These are phyloP conservation scores for Misgurnus mizolepis DNA, from an alignment of 2,113 vertebrate genomes.

Conservation along the genomic window DNA sequence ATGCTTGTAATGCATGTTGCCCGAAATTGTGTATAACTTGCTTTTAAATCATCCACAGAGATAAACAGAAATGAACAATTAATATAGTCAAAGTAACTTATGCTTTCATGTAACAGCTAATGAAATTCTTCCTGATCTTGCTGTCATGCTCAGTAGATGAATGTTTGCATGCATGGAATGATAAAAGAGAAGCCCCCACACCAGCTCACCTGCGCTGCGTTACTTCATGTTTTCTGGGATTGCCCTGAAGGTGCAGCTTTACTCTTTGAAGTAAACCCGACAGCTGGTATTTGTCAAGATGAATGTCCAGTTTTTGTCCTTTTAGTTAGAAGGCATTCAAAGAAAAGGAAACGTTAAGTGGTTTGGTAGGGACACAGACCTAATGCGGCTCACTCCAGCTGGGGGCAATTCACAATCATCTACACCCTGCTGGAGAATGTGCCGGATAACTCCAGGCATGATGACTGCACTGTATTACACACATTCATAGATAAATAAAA, in stretches of 20 bases:
- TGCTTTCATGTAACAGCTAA: constrained; percentile 29
- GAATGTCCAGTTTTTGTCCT: constrained; percentile 54
- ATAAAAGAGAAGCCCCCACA: constrained; percentile 47
- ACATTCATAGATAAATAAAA: background rate
- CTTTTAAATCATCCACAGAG: constrained; percentile 25
- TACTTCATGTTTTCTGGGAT: constrained; percentile 59
- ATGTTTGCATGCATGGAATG: constrained; percentile 21
- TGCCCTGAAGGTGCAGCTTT: constrained; percentile 60
- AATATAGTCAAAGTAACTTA: background rate
- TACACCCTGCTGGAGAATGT: constrained; percentile 19
- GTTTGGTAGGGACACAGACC: constrained; percentile 53
- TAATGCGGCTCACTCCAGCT: constrained; percentile 56
- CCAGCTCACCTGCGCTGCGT: constrained; percentile 63
- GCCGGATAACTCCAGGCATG: background rate
- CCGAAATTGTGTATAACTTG: background rate
- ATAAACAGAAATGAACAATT: constrained; percentile 1
- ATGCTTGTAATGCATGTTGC: too few species aligned
- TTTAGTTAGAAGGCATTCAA: constrained; percentile 54
- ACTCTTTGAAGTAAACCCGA: constrained; percentile 62
- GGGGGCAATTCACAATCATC: constrained; percentile 50
- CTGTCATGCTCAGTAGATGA: constrained; percentile 14
- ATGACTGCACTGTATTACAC: constrained; percentile 18
- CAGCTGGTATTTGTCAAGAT: constrained; percentile 73
- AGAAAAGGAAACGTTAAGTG: constrained; percentile 63
- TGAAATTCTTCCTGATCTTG: constrained; percentile 28